phyloP scores from a whole-genome alignment of 2,113 vertebrate species.

The Chunga burmeisteri region DNA sequence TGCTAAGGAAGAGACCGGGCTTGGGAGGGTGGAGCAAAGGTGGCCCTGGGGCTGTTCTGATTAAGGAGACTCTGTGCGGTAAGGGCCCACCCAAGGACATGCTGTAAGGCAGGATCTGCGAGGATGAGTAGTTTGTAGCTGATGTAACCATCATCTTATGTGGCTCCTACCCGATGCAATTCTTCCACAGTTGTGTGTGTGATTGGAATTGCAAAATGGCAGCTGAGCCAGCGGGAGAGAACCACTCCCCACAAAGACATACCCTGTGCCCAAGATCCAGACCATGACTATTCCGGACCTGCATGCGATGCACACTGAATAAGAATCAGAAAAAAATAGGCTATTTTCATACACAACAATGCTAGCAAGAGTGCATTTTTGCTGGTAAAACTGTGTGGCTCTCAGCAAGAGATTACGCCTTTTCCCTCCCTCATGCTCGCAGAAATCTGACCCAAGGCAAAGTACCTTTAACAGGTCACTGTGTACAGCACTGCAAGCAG shows the following conservation, averaged over 20 bases:
- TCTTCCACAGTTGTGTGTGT: background rate
- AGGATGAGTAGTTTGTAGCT: background rate
- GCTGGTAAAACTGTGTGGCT: background rate
- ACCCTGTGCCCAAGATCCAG: background rate
- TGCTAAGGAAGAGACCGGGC: background rate
- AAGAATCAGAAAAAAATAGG: background rate
- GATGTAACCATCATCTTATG: background rate
- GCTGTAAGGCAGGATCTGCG: background rate
- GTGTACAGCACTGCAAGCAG: rapidly evolving
- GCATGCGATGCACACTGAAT: background rate
- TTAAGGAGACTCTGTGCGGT: background rate
- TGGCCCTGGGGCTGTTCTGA: background rate
- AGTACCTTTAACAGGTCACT: background rate
- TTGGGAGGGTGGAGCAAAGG: background rate
- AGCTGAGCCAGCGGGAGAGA: background rate
- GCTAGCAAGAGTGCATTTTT: background rate
- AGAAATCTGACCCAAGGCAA: background rate
- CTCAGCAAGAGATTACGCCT: background rate
- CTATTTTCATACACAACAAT: background rate
- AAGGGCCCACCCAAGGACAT: background rate
- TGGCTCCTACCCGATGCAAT: background rate
- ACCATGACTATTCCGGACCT: background rate
- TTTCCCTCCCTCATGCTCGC: background rate
- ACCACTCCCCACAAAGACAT: background rate
- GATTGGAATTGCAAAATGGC: background rate